Evolutionary conservation across 2,888 invertebrate genomes (phyloP).

Genomic region (Oegoconia quadripuncta): DNA sequence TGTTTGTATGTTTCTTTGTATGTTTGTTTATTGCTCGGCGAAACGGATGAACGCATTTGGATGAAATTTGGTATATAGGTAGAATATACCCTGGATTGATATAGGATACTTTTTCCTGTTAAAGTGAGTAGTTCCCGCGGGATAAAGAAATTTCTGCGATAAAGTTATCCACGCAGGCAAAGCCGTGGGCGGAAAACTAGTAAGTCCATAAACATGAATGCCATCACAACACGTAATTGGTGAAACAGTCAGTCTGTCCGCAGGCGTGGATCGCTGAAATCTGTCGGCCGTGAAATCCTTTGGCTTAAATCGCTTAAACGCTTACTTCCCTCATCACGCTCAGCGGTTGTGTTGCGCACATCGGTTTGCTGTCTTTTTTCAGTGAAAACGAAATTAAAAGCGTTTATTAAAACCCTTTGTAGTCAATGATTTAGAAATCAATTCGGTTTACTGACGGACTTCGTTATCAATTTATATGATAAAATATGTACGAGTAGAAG

Average conservation of each 20-base stretch:
- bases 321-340: constrained; percentile 62
- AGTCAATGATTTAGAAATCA: constrained; percentile 20
- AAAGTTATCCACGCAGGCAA: no score
- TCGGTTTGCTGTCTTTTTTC: constrained; percentile 52
- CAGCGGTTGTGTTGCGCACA: constrained; percentile 32
- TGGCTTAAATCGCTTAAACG: constrained; percentile 75
- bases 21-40: no score
- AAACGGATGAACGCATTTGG: constrained; percentile 2
- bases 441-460: neutral
- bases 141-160: no score
- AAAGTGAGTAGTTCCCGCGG: no score
- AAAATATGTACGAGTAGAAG: no score
- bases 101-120: no score
- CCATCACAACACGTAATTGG: constrained; percentile 36
- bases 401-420: constrained; percentile 14
- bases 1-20: no score
- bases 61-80: constrained; percentile 12
- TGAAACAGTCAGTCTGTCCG: constrained; percentile 48
- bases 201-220: constrained; percentile 2
- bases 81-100: no score
- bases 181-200: no score
- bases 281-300: constrained; percentile 75
- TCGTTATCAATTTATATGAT: no score
- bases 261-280: constrained; percentile 65
- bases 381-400: constrained; percentile 38